Conservation (phyloP, 2,888 invertebrate species). For the Ophion costatus region DNA sequence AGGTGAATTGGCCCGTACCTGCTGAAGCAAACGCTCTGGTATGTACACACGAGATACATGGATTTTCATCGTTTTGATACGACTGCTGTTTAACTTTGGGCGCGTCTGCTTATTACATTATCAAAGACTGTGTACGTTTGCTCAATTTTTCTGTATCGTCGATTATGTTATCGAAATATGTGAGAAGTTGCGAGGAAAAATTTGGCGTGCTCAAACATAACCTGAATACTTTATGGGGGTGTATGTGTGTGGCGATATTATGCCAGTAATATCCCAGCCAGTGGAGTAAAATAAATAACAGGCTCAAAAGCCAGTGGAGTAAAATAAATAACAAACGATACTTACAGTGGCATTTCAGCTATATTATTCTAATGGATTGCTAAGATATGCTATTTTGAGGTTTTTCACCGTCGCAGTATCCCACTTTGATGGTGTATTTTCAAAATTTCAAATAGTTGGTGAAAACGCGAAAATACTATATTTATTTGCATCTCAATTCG, state of each 20-base stretch:
- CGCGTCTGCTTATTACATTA: slow-evolving; percentile 12
- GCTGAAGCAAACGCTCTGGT: slow-evolving; percentile 34
- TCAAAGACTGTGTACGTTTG: neutral
- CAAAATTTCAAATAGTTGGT: too few relatives aligned
- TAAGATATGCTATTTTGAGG: too few relatives aligned
- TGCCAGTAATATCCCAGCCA: too few relatives aligned
- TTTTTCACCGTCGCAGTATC: too few relatives aligned
- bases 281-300: neutral
- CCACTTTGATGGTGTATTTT: too few relatives aligned
- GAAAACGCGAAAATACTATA: too few relatives aligned
- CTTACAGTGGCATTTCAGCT: too few relatives aligned
- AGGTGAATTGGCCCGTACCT: slow-evolving; percentile 37
- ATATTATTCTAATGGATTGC: too few relatives aligned
- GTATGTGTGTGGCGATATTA: neutral
- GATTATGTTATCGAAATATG: neutral
- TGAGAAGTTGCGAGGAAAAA: too few relatives aligned
- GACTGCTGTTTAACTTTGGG: neutral
- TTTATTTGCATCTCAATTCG: neutral
- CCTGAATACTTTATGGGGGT: too few relatives aligned
- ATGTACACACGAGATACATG: slow-evolving; percentile 1
- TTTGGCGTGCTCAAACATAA: too few relatives aligned
- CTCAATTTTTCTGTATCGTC: neutral
- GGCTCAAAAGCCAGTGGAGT: neutral
- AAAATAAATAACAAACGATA: neutral
- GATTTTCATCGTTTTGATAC: slow-evolving; percentile 8